These are phyloP conservation scores for Microplitis demolitor DNA, from an alignment of 1,140 invertebrate species.

Conservation along the genomic window DNA sequence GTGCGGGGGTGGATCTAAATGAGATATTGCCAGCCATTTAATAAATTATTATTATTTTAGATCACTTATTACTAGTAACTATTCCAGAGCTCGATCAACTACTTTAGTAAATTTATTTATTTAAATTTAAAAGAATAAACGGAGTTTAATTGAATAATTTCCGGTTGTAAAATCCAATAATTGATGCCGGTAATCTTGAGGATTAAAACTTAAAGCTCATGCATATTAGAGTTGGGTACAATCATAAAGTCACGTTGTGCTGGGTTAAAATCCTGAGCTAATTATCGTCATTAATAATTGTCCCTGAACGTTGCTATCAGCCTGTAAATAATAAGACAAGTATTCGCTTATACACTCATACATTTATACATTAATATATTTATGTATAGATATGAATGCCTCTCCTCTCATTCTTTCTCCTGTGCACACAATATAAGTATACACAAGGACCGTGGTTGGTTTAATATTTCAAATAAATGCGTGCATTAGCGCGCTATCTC, in stretches of 20 bases:
- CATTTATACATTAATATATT: background rate
- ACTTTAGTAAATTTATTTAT: no score
- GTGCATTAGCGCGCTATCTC: slow-evolving; percentile 59
- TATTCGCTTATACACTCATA: slow-evolving; percentile 13
- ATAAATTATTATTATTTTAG: no score
- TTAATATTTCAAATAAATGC: slow-evolving; percentile 61
- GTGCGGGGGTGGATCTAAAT: no score
- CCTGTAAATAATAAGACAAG: slow-evolving; percentile 17
- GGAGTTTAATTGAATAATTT: no score
- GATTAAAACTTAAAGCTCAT: no score
- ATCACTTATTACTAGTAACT: no score
- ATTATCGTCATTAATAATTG: slow-evolving; percentile 58
- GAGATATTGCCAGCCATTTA: no score
- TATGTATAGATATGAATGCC: background rate
- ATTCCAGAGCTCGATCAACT: no score
- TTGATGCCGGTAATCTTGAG: no score
- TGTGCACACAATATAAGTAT: background rate
- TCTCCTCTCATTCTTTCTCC: background rate
- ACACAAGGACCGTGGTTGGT: slow-evolving; percentile 33
- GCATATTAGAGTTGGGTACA: slow-evolving; percentile 12
- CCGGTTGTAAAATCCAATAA: no score
- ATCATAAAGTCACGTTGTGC: slow-evolving; percentile 48
- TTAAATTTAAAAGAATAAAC: no score
- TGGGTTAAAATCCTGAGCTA: slow-evolving; percentile 54
- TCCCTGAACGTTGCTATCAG: slow-evolving; percentile 32